These are phyloP conservation scores for Cylindroiulus punctatus DNA, from an alignment of 2,888 invertebrate species.

Conservation along the genomic window DNA sequence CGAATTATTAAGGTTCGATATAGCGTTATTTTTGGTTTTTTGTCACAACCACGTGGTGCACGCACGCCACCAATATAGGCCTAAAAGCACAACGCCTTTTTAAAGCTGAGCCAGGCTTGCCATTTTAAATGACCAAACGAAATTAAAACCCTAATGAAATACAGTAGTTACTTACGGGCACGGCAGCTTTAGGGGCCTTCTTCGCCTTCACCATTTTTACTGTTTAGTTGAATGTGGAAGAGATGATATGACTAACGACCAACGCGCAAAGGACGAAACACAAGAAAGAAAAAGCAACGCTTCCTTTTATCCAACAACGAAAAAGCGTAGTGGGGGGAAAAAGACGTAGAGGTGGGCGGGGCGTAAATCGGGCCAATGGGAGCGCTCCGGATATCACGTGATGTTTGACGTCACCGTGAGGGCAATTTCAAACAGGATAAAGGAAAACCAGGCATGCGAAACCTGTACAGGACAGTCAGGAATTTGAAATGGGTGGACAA, in stretches of 20 bases:
- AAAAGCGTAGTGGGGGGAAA: too few relatives aligned
- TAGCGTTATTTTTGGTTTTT: not conserved
- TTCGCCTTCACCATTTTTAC: slow-evolving; percentile 53
- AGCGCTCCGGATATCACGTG: not conserved
- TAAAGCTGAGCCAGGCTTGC: not conserved
- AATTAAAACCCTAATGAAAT: not conserved
- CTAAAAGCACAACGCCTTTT: slow-evolving; percentile 7
- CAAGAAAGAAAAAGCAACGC: slow-evolving; percentile 14
- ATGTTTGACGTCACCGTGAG: not conserved
- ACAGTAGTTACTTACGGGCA: slow-evolving; percentile 54
- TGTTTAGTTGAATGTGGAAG: not conserved
- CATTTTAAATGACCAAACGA: not conserved
- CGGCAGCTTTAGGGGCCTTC: slow-evolving; percentile 51
- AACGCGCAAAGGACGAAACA: not conserved
- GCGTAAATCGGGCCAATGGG: not conserved
- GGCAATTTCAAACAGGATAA: not conserved
- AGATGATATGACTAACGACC: not conserved
- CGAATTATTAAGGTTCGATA: not conserved
- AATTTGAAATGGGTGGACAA: too few relatives aligned
- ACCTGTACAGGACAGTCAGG: too few relatives aligned
- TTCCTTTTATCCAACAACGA: not conserved
- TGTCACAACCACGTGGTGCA: slow-evolving; percentile 26
- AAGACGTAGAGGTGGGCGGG: not conserved
- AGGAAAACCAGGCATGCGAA: too few relatives aligned
- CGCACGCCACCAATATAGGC: slow-evolving; percentile 6